Evolutionary conservation across 2,113 vertebrate genomes (phyloP), one percentile per base, ranked within the genome.

Genomic region (Phylloscopus whistleri): DNA sequence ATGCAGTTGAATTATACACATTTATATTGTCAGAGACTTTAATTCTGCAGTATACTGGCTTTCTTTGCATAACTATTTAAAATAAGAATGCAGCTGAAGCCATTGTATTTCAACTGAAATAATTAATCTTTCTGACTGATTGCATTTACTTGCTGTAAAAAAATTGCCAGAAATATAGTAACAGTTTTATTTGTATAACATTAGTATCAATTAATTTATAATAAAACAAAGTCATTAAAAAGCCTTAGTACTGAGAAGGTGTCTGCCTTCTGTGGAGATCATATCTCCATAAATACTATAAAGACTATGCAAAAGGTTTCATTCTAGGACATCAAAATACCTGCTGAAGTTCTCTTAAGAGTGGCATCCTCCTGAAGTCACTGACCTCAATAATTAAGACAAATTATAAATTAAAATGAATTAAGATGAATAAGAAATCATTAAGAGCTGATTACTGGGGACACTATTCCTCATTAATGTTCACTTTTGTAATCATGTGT

Each of bases 311-410:
- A 75, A 72, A n/a, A 88, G 89, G 78, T 92, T 92, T 94, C 81
- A 79, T 95, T 94, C 88, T 64, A 87, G 84, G 59, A 92, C 84
- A 68, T 84, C 56, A 56, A 75, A 90, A 81, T 84, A 77, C 48
- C 67, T 64, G 37, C 84, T 92, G 89, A 95, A 78, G 17, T 51
- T 82, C 64, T 95, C 93, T 82, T 90, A 81, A 96, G 78, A 52
- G 20, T 92, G 82, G 66, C 67, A 89, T 76, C 89, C 62, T 94
- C 75, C 92, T 93, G 63, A 92, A 97, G 86, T 39, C 84, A 90
- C 56, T 95, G 92, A 96, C 92, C 95, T 96, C 91, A 86, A 68
- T 94, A 94, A 96, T 80, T 90, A 85, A 84, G 80, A 95, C 52
- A 87, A 90, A 91, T 87, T 76, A 87, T 76, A 96, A 83, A 90